A percentile compares a stretch with the other conserved stretches of the same genome.
Conservation (phyloP, 2,113 vertebrate genomes). For the Saccopteryx leptura region DNA sequence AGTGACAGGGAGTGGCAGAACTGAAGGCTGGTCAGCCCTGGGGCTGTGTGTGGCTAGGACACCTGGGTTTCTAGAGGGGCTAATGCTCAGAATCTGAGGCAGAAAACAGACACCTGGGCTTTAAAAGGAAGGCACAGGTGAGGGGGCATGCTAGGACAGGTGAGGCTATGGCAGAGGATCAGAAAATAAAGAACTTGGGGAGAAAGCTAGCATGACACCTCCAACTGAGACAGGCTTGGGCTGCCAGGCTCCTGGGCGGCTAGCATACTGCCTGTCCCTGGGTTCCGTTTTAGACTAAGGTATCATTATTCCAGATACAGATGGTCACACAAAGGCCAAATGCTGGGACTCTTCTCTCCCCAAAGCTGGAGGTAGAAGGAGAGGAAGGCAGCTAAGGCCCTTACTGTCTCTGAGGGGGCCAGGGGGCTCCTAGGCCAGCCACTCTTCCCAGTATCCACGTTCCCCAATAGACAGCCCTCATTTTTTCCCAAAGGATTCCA, state of each 20-base stretch:
- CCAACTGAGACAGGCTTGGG: neutral
- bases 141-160: neutral
- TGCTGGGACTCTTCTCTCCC: neutral
- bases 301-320: conserved; percentile 72
- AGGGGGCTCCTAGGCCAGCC: neutral
- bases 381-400: neutral
- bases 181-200: neutral
- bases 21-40: conserved; percentile 17
- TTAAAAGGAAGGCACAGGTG: neutral
- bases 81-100: neutral
- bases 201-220: conserved; percentile 35
- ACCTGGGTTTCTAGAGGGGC: neutral
- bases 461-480: neutral
- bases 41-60: neutral
- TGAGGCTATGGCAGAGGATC: neutral
- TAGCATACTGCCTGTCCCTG: conserved; percentile 58
- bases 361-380: neutral
- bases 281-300: conserved; percentile 67
- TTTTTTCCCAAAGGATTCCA: neutral
- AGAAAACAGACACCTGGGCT: neutral
- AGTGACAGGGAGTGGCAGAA: conserved; percentile 73
- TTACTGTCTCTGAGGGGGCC: neutral
- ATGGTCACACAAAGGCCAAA: neutral
- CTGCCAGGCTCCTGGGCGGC: neutral
- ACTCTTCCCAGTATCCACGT: neutral